phyloP scores from a whole-genome alignment of 2,888 invertebrate species.

The Chironomus tentans region DNA sequence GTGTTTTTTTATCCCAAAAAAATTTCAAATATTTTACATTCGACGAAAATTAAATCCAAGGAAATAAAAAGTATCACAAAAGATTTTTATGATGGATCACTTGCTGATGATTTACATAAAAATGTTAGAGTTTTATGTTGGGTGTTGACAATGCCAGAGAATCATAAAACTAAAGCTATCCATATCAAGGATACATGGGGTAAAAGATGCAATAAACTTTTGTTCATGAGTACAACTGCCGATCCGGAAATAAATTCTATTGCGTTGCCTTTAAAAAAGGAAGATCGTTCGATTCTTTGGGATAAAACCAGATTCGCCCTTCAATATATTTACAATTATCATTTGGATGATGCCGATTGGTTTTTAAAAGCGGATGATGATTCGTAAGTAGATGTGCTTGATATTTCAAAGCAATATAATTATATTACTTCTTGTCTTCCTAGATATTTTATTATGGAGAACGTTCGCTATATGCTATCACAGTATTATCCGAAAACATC shows the following conservation, averaged over 20 bases:
- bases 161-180: constrained; percentile 70
- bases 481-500: constrained; percentile 63
- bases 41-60: too few species aligned
- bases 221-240: neutral
- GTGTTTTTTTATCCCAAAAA: neutral
- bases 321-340: constrained; percentile 74
- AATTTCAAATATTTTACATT: neutral
- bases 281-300: neutral
- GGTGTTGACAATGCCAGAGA: constrained; percentile 82
- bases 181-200: constrained; percentile 91
- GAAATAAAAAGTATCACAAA: too few species aligned
- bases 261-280: neutral
- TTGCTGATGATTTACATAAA: constrained; percentile 57
- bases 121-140: constrained; percentile 79
- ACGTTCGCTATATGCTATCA: constrained; percentile 79
- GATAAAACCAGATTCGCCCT: constrained; percentile 77
- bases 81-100: neutral
- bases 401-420: too few species aligned
- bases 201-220: neutral
- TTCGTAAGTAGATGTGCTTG: constrained; percentile 52
- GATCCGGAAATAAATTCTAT: neutral
- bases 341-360: constrained; percentile 85
- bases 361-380: constrained; percentile 98
- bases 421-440: neutral
- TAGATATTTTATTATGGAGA: constrained; percentile 89